phyloP scores from a whole-genome alignment of 2,797 vertebrate species.

The Thamnophis elegans region DNA sequence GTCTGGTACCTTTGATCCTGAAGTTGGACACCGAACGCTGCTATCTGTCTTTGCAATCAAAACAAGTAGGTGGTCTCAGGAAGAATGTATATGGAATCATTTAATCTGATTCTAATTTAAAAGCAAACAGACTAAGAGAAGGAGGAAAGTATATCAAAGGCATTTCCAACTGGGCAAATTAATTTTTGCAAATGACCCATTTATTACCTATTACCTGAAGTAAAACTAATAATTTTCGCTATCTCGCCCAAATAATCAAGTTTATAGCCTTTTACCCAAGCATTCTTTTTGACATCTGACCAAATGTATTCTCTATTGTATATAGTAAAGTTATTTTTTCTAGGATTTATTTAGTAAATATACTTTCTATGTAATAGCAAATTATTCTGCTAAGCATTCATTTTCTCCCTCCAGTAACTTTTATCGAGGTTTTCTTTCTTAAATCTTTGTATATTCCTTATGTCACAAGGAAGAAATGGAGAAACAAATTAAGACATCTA shows the following conservation, averaged over 20 bases:
- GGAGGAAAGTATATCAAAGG: background rate
- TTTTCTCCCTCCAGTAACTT: slow-evolving; percentile 16
- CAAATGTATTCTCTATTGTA: slow-evolving; percentile 14
- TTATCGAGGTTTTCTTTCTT: slow-evolving; percentile 7
- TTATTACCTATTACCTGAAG: background rate
- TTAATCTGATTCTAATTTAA: background rate
- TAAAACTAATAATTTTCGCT: background rate
- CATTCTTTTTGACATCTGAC: background rate
- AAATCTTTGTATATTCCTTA: slow-evolving; percentile 38
- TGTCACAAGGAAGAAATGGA: slow-evolving; percentile 25
- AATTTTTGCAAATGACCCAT: background rate
- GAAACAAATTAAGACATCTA: background rate
- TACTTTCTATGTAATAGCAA: slow-evolving; percentile 31
- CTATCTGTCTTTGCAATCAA: background rate
- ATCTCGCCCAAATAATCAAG: slow-evolving; percentile 3
- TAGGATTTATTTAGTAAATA: slow-evolving; percentile 1
- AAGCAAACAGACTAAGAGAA: background rate
- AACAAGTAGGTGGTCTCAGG: background rate
- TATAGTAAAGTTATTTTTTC: background rate
- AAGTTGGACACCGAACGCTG: background rate
- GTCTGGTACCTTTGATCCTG: background rate
- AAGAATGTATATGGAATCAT: background rate
- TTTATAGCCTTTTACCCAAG: background rate
- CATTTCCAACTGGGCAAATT: background rate
- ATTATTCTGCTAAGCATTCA: slow-evolving; percentile 34